Conservation (phyloP, 2,113 vertebrate species). For the Cnemophilus loriae region DNA sequence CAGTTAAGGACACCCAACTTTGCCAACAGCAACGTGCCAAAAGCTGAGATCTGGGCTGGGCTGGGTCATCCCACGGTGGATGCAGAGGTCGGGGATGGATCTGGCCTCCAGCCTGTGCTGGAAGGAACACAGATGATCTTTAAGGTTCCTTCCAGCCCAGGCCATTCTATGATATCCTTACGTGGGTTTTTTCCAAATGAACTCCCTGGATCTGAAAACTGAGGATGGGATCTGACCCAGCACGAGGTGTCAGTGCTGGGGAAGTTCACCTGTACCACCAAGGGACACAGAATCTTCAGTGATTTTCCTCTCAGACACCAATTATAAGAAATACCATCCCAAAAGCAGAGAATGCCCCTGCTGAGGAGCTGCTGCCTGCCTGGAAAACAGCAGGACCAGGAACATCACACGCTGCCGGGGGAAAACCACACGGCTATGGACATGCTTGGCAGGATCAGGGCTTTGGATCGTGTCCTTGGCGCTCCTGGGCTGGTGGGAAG, state of each 20-base stretch:
- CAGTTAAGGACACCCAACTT: background rate
- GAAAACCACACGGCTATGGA: accelerated
- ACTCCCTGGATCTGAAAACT: background rate
- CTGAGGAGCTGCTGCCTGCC: background rate
- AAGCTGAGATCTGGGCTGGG: background rate
- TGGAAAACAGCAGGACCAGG: background rate
- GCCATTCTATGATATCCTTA: background rate
- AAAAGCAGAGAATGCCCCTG: background rate
- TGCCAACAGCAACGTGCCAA: accelerated
- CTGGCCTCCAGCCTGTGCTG: background rate
- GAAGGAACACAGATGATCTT: background rate
- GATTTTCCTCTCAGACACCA: background rate
- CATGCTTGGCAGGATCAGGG: background rate
- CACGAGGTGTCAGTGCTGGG: background rate
- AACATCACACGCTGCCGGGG: accelerated
- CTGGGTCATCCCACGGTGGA: accelerated
- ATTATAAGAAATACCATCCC: background rate
- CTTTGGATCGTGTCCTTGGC: background rate
- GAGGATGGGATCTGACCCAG: background rate
- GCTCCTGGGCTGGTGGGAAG: background rate
- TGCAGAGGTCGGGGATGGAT: background rate
- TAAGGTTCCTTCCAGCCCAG: background rate
- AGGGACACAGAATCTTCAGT: accelerated
- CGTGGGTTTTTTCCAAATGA: accelerated
- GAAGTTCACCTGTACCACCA: accelerated